Evolutionary conservation across 2,797 vertebrate species (phyloP).

Genomic region (Bradypodion pumilum): DNA sequence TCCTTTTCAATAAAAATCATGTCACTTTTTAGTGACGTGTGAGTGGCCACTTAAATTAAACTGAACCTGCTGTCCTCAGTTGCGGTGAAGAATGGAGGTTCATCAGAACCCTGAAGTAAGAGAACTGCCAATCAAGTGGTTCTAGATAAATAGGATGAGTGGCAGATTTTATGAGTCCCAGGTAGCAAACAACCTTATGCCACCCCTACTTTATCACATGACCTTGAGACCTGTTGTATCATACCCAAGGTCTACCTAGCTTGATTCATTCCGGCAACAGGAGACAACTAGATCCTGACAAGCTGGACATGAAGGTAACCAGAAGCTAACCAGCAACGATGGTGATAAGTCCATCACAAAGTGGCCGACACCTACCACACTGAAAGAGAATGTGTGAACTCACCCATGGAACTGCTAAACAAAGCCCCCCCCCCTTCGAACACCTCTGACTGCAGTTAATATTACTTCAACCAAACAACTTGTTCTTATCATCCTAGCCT

Average conservation of each 20-base stretch:
- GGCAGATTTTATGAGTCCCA: too few species aligned
- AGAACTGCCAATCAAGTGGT: neutral
- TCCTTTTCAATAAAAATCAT: too few species aligned
- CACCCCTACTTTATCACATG: neutral
- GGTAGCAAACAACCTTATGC: too few species aligned
- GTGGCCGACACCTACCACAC: neutral
- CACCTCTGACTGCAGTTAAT: slow-evolving; percentile 35
- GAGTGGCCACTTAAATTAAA: too few species aligned
- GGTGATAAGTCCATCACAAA: neutral
- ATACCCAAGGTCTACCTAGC: neutral
- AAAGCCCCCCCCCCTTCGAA: slow-evolving; percentile 37
- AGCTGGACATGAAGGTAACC: neutral
- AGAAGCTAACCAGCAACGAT: neutral
- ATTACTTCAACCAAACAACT: slow-evolving; percentile 47
- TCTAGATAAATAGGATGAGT: neutral
- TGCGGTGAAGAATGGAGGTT: neutral
- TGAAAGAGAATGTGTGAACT: slow-evolving; percentile 12
- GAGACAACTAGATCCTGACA: neutral
- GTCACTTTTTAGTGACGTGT: too few species aligned
- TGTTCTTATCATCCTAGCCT: slow-evolving; percentile 40
- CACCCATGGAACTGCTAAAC: slow-evolving; percentile 23
- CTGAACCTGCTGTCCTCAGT: too few species aligned
- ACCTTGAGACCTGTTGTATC: neutral
- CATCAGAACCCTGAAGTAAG: too few species aligned
- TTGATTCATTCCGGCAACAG: neutral